Evolutionary conservation across 2,888 invertebrate genomes (phyloP), one percentile per base, ranked within the genome.

Genomic region (Ophraella communa): DNA sequence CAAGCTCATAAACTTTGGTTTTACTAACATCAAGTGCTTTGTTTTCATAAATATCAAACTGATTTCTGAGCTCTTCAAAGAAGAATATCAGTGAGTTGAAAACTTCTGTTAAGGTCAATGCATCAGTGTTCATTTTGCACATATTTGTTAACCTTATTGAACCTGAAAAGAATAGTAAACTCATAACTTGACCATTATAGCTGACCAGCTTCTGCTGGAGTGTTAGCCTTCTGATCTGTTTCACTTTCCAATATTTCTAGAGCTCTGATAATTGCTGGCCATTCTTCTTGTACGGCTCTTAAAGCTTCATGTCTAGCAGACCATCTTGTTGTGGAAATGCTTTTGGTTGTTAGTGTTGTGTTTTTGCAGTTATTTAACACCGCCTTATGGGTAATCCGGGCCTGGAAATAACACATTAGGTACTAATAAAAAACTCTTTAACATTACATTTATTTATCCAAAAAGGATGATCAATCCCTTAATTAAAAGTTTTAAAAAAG

Each of bases 251-350:
- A 49, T 49, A 11, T 49, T 49, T 21, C 49, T 49, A 49, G 49
- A 21, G 49, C 49, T 51, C 21, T 51, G 27, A 51, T 51, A 10
- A 51, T 51, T 51, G 51, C 51, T 21, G 27, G 51, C 27, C 51
- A 51, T 51, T 21, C 51, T 51, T 51, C 51, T 51, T 51, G 51
- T 24, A 51, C 23, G 51, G 51, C 51, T 51, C 51, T 51, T 11
- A 51, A 51, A 51, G 51, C 51, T 20, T 51, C 51, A 51, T 51
- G 51, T 51, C 10, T 51, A 51, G 51, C 51, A 51, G 51, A 51
- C 51, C 51, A 51, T 51, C 51, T 51, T 51, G 51, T 51, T 10
- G 51, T 51, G 51, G 27, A 51, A 51, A 51, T 20, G 51, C 51
- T 51, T 51, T 51, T 51, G 21, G 51, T 51, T 11, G 27, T 51